phyloP scores from a whole-genome alignment of 1,140 invertebrate genomes.

The Trachymyrmex cornetzi region DNA sequence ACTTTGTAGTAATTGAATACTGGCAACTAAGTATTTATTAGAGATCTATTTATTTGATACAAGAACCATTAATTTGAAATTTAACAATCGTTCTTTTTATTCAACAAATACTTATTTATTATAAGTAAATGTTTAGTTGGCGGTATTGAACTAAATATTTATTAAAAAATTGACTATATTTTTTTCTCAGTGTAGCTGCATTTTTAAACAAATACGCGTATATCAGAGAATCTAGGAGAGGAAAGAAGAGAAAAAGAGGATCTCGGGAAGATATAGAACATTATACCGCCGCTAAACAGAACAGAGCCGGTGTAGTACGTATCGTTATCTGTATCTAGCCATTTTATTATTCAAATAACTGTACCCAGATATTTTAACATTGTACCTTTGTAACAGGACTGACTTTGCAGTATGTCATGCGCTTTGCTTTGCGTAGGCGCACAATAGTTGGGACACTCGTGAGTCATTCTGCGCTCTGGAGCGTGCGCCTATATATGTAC shows the following conservation, averaged over 20 bases:
- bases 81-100: too few relatives aligned
- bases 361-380: constrained; percentile 54
- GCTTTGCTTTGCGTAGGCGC: constrained; percentile 56
- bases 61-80: too few relatives aligned
- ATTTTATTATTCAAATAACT: constrained; percentile 58
- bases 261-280: background rate
- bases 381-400: constrained; percentile 46
- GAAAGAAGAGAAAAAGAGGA: background rate
- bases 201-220: background rate
- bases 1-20: too few relatives aligned
- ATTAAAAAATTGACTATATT: too few relatives aligned
- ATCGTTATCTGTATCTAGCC: constrained; percentile 42
- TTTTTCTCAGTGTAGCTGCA: too few relatives aligned
- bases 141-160: too few relatives aligned
- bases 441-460: constrained; percentile 58
- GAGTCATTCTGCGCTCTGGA: constrained; percentile 45
- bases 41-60: too few relatives aligned
- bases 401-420: constrained; percentile 45
- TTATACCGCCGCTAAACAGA: constrained; percentile 6
- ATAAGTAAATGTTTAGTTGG: too few relatives aligned
- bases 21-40: too few relatives aligned
- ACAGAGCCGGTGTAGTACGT: background rate
- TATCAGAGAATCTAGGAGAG: background rate
- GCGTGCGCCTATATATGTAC: background rate
- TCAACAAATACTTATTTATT: too few relatives aligned